Conservation (phyloP, 2,888 invertebrate species). For the Torymus texanus region DNA sequence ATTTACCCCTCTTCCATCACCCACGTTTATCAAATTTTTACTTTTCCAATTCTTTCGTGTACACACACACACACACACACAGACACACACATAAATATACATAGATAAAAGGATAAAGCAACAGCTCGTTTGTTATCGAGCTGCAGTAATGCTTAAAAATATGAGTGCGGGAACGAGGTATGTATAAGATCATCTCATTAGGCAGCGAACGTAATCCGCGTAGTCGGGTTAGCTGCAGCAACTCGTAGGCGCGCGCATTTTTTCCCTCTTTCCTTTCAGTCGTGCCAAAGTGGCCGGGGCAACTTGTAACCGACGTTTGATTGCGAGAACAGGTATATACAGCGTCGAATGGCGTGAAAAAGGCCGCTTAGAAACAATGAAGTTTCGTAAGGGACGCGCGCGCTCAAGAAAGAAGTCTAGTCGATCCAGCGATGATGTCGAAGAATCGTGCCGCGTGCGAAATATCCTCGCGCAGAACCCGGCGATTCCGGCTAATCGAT, state of each 20-base stretch:
- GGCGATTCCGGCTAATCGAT: slow-evolving; percentile 68
- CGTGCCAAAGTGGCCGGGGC: neutral
- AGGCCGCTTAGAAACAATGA: slow-evolving; percentile 39
- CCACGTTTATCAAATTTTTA: no score
- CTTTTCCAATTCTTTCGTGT: no score
- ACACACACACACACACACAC: no score
- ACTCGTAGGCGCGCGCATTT: neutral
- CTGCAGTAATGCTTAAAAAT: neutral
- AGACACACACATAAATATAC: no score
- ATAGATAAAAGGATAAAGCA: no score
- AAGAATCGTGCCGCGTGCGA: slow-evolving; percentile 32
- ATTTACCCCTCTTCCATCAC: no score
- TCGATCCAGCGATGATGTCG: slow-evolving; percentile 12
- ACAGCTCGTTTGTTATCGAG: no score
- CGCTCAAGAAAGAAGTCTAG: slow-evolving; percentile 26
- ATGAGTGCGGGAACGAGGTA: neutral
- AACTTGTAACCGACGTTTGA: slow-evolving; percentile 5
- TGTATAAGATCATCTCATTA: slow-evolving; percentile 29
- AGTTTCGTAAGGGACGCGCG: slow-evolving; percentile 38
- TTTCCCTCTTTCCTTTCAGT: neutral
- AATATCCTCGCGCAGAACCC: neutral
- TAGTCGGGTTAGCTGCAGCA: slow-evolving; percentile 1
- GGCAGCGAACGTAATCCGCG: neutral
- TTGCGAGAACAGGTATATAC: slow-evolving; percentile 24
- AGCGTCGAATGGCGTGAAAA: neutral